Evolutionary conservation across 2,888 invertebrate species (phyloP).

Genomic region (Willowsia nigromaculata): DNA sequence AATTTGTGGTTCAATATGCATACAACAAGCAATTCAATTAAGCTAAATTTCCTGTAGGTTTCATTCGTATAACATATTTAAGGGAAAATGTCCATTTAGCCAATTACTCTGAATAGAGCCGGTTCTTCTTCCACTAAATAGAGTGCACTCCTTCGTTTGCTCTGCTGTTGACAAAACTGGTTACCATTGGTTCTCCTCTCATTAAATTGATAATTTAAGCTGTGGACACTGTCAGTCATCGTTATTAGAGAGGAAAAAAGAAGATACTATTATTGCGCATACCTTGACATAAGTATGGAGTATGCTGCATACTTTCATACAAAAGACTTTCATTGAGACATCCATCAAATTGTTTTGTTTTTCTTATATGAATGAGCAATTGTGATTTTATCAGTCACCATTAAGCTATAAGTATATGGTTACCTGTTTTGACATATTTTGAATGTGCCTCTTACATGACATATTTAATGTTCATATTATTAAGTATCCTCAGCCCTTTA

Average conservation of each 20-base stretch:
- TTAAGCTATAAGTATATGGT: neutral
- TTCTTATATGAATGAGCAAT: neutral
- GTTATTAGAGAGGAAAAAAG: neutral
- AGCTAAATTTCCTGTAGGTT: neutral
- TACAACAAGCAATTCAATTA: neutral
- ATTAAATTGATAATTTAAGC: conserved; percentile 13
- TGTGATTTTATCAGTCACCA: neutral
- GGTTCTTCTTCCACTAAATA: neutral
- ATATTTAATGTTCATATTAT: neutral
- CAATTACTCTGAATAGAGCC: neutral
- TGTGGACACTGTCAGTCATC: conserved; percentile 6
- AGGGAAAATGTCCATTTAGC: neutral
- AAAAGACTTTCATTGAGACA: neutral
- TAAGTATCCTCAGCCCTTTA: neutral
- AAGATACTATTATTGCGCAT: neutral
- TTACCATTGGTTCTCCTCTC: neutral
- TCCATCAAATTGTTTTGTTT: neutral
- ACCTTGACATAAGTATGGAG: neutral
- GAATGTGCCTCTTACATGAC: neutral
- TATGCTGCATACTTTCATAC: neutral
- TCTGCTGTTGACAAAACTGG: neutral
- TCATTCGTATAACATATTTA: neutral
- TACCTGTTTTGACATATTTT: neutral
- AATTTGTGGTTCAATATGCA: neutral
- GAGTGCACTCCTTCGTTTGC: neutral